Conservation (phyloP, 1,140 invertebrate species). For the Oryctes rhinoceros region DNA sequence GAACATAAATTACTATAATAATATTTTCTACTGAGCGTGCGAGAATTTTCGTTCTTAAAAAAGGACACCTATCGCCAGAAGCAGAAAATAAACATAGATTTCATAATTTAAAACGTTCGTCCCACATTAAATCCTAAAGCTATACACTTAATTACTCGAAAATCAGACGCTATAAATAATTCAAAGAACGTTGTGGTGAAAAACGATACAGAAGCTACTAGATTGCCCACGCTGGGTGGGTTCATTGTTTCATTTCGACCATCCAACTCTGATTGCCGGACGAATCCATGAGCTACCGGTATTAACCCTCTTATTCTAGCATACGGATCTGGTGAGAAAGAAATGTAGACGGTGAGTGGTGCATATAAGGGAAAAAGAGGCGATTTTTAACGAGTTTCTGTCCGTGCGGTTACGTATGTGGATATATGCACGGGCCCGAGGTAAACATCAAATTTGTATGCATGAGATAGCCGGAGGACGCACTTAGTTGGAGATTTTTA, state of each 20-base stretch:
- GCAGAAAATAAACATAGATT: constrained; percentile 27
- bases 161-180: constrained; percentile 42
- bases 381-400: constrained; percentile 39
- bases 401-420: constrained; percentile 21
- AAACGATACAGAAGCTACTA: constrained; percentile 37
- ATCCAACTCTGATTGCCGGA: constrained; percentile 17
- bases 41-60: neutral
- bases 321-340: constrained; percentile 24
- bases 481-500: constrained; percentile 38
- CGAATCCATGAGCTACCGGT: constrained; percentile 36
- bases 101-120: constrained; percentile 22
- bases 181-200: constrained; percentile 5
- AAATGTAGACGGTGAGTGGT: constrained; percentile 22
- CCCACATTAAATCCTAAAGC: constrained; percentile 21
- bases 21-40: too few species aligned
- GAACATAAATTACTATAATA: too few species aligned
- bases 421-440: constrained; percentile 8
- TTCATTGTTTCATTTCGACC: constrained; percentile 29
- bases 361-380: constrained; percentile 22
- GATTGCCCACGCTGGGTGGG: constrained; percentile 39
- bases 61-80: neutral
- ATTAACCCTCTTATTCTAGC: constrained; percentile 33
- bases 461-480: constrained; percentile 33
- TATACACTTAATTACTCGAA: constrained; percentile 36
- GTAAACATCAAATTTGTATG: constrained; percentile 33